A percentile compares a stretch with the other conserved stretches of the same genome.
Evolutionary conservation across 2,797 vertebrate genomes (phyloP).

Genomic region (Ataeniobius toweri): DNA sequence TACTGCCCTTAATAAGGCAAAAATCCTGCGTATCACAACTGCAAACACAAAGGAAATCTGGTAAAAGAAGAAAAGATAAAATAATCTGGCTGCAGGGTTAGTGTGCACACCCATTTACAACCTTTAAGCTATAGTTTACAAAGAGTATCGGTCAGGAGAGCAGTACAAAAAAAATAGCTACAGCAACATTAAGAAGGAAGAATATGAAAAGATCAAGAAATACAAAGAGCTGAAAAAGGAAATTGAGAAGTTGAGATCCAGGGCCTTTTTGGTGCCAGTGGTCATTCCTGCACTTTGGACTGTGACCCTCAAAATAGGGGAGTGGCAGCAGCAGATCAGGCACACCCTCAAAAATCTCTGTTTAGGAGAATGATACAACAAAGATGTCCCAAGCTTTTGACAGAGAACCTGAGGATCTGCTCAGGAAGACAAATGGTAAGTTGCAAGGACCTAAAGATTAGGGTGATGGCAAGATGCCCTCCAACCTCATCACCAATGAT

Average conservation of each 20-base stretch:
- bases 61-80: not conserved
- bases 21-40: too few relatives aligned
- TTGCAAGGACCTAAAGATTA: not conserved
- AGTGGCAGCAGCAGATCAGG: not conserved
- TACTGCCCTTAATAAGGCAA: not conserved
- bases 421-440: not conserved
- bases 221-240: not conserved
- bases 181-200: not conserved
- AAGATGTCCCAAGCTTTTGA: not conserved
- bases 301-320: not conserved
- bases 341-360: not conserved
- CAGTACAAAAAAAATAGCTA: not conserved
- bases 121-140: not conserved
- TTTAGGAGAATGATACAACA: not conserved
- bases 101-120: not conserved
- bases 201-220: not conserved
- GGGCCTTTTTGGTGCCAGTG: not conserved
- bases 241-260: not conserved
- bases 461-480: not conserved
- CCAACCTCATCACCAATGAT: not conserved
- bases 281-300: not conserved
- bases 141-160: not conserved
- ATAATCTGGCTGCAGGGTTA: not conserved
- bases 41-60: not conserved
- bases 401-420: not conserved